Evolutionary conservation across 92 coral and sea anemone genomes (phyloP), one percentile per base, ranked within the genome.

Genomic region (Porites lobata): DNA sequence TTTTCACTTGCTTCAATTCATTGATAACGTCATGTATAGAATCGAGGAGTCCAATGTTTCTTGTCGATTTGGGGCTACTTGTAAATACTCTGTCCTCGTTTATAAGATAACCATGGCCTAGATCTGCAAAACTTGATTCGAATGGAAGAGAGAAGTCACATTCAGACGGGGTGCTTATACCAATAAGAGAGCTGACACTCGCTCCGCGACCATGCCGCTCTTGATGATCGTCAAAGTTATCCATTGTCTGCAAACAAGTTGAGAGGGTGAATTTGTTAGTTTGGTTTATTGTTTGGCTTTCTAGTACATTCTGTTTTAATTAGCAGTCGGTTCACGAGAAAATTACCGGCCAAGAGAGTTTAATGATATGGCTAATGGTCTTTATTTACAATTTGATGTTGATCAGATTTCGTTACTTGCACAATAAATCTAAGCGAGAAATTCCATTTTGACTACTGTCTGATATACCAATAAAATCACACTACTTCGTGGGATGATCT

Each of bases 1-100:
- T 68, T 65, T 88, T 90, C 20, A 92, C 19, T 53, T 85, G 26
- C 62, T 90, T 78, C 6, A 93, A 70, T 69, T 81, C 90, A n/a
- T 66, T 57, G 20, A 88, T 81, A 62, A 88, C 51, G 11, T 73
- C 91, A 12, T 86, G 78, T 47, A 89, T 79, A 54, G 76, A 78
- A n/a, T 76, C 69, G 18, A 78, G 79, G 22, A 70, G 88, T 73
- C 59, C 69, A 18, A 63, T 11, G 13, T 14, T 19, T 82, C 70
- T 82, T 58, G 59, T 17, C 11, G 64, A 13, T 6, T 43, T 21
- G 18, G 86, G 3, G 24, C 32, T 70, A 17, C 54, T 10, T 14
- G 22, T 10, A 43, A 82, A 82, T 9, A 68, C 68, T 56, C 68
- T 69, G 77, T 82, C 43, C 5, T 70, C 78, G 13, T 52, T 71